These are phyloP conservation scores for Halesus radiatus DNA, from an alignment of 1,140 invertebrate species.

Conservation along the genomic window DNA sequence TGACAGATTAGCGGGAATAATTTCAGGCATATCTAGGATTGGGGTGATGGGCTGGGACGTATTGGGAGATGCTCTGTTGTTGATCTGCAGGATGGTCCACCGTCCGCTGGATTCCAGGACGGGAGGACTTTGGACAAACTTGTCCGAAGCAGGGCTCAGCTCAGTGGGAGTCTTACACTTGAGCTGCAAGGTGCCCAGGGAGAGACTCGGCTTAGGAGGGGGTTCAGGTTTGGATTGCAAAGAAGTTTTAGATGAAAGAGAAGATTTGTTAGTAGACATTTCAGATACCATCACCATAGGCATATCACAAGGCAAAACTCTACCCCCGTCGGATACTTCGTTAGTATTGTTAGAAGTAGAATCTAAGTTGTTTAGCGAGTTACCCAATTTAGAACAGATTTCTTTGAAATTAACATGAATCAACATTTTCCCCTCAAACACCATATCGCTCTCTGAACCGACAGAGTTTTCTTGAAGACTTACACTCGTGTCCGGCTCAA, in stretches of 20 bases:
- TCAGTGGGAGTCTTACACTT: slow-evolving; percentile 29
- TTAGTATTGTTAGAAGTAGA: slow-evolving; percentile 51
- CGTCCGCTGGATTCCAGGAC: slow-evolving; percentile 51
- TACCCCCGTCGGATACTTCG: slow-evolving; percentile 19
- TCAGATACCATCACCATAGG: slow-evolving; percentile 72
- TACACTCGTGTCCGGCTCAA: slow-evolving; percentile 71
- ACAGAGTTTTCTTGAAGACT: slow-evolving; percentile 68
- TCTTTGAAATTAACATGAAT: slow-evolving; percentile 71
- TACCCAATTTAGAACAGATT: slow-evolving; percentile 66
- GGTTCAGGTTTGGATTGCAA: slow-evolving; percentile 43
- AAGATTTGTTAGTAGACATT: slow-evolving; percentile 61
- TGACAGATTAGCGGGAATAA: slow-evolving; percentile 42
- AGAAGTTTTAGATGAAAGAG: slow-evolving; percentile 68
- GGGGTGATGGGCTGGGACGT: slow-evolving; percentile 40
- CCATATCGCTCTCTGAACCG: slow-evolving; percentile 68
- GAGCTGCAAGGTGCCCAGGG: slow-evolving; percentile 1
- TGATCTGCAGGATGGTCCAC: slow-evolving; percentile 55
- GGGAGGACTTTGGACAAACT: slow-evolving; percentile 48
- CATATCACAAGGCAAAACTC: slow-evolving; percentile 59
- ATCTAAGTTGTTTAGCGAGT: slow-evolving; percentile 39
- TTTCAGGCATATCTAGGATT: slow-evolving; percentile 46
- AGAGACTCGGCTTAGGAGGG: slow-evolving; percentile 8
- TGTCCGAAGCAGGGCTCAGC: slow-evolving; percentile 37
- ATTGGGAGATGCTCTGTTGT: slow-evolving; percentile 48
- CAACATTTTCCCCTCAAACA: slow-evolving; percentile 71